Base-by-base conservation (phyloP, 2,888 invertebrate species). In the Nineta flava region DNA sequence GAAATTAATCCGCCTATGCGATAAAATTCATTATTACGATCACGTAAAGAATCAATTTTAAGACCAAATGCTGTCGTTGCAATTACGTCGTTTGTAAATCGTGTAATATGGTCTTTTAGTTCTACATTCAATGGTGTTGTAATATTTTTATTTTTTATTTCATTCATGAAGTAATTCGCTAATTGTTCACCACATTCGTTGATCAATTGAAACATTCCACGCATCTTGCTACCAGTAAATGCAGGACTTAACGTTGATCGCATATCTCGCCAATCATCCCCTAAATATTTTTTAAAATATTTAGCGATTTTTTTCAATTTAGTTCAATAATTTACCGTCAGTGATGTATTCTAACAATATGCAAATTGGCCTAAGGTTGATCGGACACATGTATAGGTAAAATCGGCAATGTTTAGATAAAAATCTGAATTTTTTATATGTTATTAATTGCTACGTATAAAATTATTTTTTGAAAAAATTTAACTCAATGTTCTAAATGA, bases 1-100 rank as follows among this genome's bases (percentile, higher is more conserved):
- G 42, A 1, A 6, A 32, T 12, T 7, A 32, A 15, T 34, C 46
- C 49, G 10, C 53, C 53, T 48, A 55, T 51, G 17, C 16, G n/a
- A 44, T 51, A 55, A 40, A 55, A 54, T n/a, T 53, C 51, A 46
- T 55, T 55, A 9, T 52, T 47, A 21, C 49, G 53, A 21, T 55
- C n/a, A 17, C 38, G 43, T 13, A 54, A 26, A 7, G 55, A 55
- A 42, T 55, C 51, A 1, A 49, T 34, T 9, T 49, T 35, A 12
- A 55, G 26, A 0, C 54, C 55, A 34, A 55, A 55, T 4, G 55
- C 53, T 7, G 52, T 35, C 2, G 52, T 52, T 16, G 54, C 54
- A 17, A 55, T 53, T 4, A 54, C 52, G 17, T 55, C 55, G 38
- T 51, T 54, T n/a, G 55, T 50, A 9, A 48, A 52, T 16, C 55